phyloP scores from a whole-genome alignment of 2,113 vertebrate genomes.

The Grus americana region DNA sequence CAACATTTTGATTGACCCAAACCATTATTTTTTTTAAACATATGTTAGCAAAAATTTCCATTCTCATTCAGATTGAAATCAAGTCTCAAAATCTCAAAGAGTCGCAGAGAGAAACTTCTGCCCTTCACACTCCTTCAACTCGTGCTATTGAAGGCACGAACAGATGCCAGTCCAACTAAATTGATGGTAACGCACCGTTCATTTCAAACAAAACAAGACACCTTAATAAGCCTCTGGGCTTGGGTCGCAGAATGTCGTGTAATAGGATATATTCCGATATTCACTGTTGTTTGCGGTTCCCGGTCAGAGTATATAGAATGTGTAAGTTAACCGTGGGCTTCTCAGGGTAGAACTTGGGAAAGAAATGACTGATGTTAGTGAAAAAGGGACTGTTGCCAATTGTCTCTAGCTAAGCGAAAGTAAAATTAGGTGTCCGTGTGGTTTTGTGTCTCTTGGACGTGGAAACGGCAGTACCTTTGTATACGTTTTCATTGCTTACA shows the following conservation, averaged over 20 bases:
- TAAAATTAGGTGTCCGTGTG: not conserved
- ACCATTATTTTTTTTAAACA: not conserved
- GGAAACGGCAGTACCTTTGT: not conserved
- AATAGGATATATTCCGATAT: not conserved
- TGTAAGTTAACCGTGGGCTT: not conserved
- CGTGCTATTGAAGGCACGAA: not conserved
- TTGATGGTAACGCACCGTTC: not conserved
- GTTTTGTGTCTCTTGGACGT: not conserved
- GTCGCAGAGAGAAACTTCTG: not conserved
- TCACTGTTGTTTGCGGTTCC: not conserved
- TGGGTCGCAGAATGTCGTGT: not conserved
- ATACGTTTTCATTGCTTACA: not conserved
- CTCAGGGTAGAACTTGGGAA: not conserved
- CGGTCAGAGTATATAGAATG: not conserved
- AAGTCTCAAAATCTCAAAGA: not conserved
- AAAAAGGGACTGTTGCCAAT: not conserved
- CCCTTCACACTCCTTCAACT: not conserved
- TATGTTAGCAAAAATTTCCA: not conserved
- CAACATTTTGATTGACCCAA: not conserved
- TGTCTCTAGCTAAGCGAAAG: not conserved
- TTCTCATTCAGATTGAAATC: not conserved
- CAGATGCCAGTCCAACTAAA: not conserved
- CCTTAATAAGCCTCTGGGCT: not conserved
- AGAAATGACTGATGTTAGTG: not conserved
- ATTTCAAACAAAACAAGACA: not conserved